Evolutionary conservation across 2,888 invertebrate species (phyloP), one percentile per base, ranked within the genome.

Genomic region (Hyalella azteca): DNA sequence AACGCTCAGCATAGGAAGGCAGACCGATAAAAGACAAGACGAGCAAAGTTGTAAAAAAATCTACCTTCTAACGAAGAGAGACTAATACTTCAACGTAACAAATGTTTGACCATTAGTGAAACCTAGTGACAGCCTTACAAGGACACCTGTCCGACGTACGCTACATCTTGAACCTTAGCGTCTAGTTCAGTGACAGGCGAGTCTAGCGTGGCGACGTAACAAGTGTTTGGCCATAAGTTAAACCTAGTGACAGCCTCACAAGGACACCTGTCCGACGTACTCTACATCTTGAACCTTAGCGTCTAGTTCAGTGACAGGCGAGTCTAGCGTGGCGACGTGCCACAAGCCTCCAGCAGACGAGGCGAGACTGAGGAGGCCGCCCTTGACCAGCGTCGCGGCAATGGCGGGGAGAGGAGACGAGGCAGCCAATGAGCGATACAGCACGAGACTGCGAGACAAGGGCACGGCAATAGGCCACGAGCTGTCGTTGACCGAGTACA

Each of bases 131-230:
- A n/a, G n/a, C n/a, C n/a, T 54, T 36, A 66, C 36, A 66, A 66
- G 3, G 66, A 66, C 5, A 66, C 19, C n/a, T 36, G 32, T 0
- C 66, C 66, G 36, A 66, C 19, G 66, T 36, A 66, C 19, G 32
- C 36, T 7, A 90, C 0, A 88, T 95, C 15, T 94, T 93, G 0
- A n/a, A n/a, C n/a, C n/a, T n/a, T n/a, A 90, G 90, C 85, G 86
- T 92, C 26, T 89, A 95, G 29, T 94, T 95, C 88, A 92, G 94
- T 0, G 87, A 91, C 80, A n/a, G n/a, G n/a, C n/a, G n/a, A n/a
- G n/a, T n/a, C n/a, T n/a, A n/a, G n/a, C n/a, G n/a, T n/a, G n/a
- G n/a, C n/a, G n/a, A n/a, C n/a, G n/a, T n/a, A n/a, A n/a, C n/a
- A n/a, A n/a, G n/a, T n/a, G n/a, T n/a, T n/a, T n/a, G n/a, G n/a